phyloP scores from a whole-genome alignment of 2,888 invertebrate genomes.

The Scaptodrosophila latifasciaeformis region DNA sequence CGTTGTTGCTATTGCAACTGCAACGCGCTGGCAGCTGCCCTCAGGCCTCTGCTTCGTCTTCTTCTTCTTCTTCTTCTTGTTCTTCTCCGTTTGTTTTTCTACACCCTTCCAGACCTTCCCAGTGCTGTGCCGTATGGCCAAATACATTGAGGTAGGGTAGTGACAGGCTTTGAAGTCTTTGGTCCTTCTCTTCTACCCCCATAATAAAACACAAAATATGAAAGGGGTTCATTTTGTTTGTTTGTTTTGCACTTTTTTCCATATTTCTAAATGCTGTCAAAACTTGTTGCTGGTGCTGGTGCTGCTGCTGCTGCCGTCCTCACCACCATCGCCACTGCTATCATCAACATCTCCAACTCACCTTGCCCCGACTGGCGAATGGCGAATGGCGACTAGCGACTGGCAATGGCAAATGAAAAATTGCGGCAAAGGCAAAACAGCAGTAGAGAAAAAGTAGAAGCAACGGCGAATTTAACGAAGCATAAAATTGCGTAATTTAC shows the following conservation, averaged over 20 bases:
- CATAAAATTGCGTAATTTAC: constrained; percentile 64
- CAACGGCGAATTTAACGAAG: constrained; percentile 50
- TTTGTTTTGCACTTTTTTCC: background rate
- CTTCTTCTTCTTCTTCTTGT: background rate
- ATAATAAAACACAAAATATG: background rate
- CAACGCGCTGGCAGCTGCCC: constrained; percentile 26
- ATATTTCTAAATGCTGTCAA: constrained; percentile 9
- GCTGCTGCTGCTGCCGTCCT: background rate
- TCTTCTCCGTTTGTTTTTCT: constrained; percentile 2
- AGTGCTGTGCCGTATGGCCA: constrained; percentile 39
- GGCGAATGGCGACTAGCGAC: too few species aligned
- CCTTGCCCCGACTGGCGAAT: too few species aligned
- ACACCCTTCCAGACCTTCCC: constrained; percentile 22
- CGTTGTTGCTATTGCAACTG: constrained; percentile 36
- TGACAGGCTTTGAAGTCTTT: background rate
- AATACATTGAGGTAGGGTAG: constrained; percentile 53
- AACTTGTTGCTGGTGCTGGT: constrained; percentile 27
- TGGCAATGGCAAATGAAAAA: constrained; percentile 9
- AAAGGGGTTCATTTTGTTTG: background rate
- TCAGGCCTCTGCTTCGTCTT: constrained; percentile 13
- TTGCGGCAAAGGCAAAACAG: constrained; percentile 9
- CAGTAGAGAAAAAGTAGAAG: constrained; percentile 24
- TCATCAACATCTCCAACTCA: too few species aligned
- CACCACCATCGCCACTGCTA: constrained; percentile 15
- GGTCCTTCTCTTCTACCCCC: constrained; percentile 26